A percentile compares a stretch with the other conserved stretches of the same genome.
Evolutionary conservation across 2,113 vertebrate species (phyloP).

Genomic region (Microcebus griseorufus): DNA sequence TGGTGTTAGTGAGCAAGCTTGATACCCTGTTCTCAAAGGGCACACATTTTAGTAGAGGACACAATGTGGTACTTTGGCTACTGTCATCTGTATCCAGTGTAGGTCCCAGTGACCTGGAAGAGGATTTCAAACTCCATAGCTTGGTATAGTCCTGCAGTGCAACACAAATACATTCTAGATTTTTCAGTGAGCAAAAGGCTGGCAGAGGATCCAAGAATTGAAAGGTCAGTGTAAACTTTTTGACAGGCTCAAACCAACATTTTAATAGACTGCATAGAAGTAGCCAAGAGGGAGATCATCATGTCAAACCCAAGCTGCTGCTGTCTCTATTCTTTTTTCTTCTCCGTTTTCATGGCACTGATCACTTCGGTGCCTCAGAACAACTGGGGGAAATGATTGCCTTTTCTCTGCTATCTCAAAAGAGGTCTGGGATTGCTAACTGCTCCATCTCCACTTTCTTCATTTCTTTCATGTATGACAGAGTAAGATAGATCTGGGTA

Average conservation of each 20-base stretch:
- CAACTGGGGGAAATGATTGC: conserved; percentile 14
- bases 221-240: conserved; percentile 57
- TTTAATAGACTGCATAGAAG: conserved; percentile 43
- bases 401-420: conserved; percentile 50
- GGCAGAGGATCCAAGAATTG: neutral
- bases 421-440: conserved; percentile 16
- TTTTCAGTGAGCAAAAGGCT: conserved; percentile 40
- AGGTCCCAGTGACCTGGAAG: conserved; percentile 45
- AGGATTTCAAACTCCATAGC: conserved; percentile 33
- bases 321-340: neutral
- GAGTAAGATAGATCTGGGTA: neutral
- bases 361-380: conserved; percentile 47
- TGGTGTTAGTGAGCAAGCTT: neutral
- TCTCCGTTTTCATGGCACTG: conserved; percentile 53
- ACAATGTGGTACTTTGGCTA: neutral
- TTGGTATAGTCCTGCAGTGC: neutral
- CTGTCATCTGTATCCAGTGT: neutral
- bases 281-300: conserved; percentile 49
- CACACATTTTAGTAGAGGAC: neutral
- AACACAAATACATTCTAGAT: conserved; percentile 42
- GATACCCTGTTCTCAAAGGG: neutral
- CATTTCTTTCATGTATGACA: conserved; percentile 23
- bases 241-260: conserved; percentile 41
- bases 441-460: conserved; percentile 35
- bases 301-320: conserved; percentile 16